phyloP scores from a whole-genome alignment of 2,888 invertebrate genomes.

The Drosophila kanekoi region DNA sequence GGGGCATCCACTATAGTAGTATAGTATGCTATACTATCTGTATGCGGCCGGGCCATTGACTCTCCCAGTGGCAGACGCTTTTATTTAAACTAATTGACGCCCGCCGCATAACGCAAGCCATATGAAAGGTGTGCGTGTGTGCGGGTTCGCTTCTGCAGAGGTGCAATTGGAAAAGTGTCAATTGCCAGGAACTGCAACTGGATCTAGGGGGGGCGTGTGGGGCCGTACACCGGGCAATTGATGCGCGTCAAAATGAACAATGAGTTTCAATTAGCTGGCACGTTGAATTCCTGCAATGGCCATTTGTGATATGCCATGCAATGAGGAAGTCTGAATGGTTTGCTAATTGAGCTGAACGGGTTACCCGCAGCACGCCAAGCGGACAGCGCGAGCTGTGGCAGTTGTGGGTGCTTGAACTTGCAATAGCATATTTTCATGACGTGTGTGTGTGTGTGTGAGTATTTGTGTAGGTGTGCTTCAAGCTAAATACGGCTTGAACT shows the following conservation, averaged over 20 bases:
- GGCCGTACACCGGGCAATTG: conserved; percentile 56
- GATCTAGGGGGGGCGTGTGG: neutral
- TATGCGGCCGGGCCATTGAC: conserved; percentile 70
- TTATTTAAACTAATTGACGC: conserved; percentile 82
- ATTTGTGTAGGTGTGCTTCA: neutral
- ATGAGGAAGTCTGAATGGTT: conserved; percentile 74
- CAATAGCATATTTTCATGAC: conserved; percentile 25
- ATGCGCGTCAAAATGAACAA: conserved; percentile 81
- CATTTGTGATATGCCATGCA: conserved; percentile 49
- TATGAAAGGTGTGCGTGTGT: conserved; percentile 67
- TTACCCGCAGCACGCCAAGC: conserved; percentile 14
- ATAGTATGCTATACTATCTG: conserved; percentile 13
- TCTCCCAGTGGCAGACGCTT: conserved; percentile 55
- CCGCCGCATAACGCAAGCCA: conserved; percentile 50
- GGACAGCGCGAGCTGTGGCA: neutral
- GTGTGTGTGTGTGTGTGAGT: conserved; percentile 1
- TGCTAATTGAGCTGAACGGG: conserved; percentile 67
- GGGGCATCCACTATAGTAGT: conserved; percentile 4
- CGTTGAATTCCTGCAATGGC: conserved; percentile 43
- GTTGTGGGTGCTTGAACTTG: conserved; percentile 55
- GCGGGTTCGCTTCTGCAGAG: conserved; percentile 53
- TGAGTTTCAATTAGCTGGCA: conserved; percentile 76
- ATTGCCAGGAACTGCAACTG: conserved; percentile 51
- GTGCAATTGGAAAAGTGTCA: conserved; percentile 81
- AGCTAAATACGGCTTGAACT: conserved; percentile 18